These are phyloP conservation scores for Pocillopora grandis DNA, from an alignment of 92 coral and sea anemone genomes.

Conservation along the genomic window DNA sequence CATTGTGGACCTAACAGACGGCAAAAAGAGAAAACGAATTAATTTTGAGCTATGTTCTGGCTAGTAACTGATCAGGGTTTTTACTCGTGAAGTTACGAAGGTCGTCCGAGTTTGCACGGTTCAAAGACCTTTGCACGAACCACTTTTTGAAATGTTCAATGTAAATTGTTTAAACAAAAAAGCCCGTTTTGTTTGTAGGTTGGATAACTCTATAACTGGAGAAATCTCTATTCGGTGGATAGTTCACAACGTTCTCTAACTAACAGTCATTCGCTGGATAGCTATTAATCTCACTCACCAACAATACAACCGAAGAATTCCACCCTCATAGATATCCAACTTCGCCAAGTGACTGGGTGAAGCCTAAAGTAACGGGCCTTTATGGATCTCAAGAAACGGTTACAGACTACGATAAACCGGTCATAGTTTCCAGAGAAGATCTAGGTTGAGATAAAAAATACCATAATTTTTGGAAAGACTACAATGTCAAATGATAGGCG, in stretches of 20 bases:
- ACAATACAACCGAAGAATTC: conserved; percentile 75
- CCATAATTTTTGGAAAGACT: neutral
- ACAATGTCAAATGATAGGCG: neutral
- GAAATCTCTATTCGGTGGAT: too few relatives aligned
- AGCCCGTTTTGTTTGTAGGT: too few relatives aligned
- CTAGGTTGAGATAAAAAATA: conserved; percentile 16
- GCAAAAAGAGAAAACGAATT: neutral
- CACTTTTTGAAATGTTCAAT: too few relatives aligned
- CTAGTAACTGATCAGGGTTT: too few relatives aligned
- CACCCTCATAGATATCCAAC: conserved; percentile 81
- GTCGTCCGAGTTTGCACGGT: too few relatives aligned
- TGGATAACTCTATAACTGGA: too few relatives aligned
- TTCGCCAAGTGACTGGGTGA: conserved; percentile 76
- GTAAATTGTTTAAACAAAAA: too few relatives aligned
- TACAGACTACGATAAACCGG: conserved; percentile 59
- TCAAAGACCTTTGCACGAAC: too few relatives aligned
- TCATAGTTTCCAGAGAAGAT: conserved; percentile 80
- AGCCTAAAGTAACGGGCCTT: conserved; percentile 70
- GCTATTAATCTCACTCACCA: conserved; percentile 31
- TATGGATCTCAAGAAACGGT: conserved; percentile 61
- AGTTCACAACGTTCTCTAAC: too few relatives aligned
- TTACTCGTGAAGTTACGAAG: too few relatives aligned
- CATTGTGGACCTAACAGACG: conserved; percentile 56
- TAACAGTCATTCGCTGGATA: neutral
- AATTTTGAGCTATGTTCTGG: too few relatives aligned